These are phyloP conservation scores for Calidris pugnax DNA, from an alignment of 2,113 vertebrate species.

Conservation along the genomic window DNA sequence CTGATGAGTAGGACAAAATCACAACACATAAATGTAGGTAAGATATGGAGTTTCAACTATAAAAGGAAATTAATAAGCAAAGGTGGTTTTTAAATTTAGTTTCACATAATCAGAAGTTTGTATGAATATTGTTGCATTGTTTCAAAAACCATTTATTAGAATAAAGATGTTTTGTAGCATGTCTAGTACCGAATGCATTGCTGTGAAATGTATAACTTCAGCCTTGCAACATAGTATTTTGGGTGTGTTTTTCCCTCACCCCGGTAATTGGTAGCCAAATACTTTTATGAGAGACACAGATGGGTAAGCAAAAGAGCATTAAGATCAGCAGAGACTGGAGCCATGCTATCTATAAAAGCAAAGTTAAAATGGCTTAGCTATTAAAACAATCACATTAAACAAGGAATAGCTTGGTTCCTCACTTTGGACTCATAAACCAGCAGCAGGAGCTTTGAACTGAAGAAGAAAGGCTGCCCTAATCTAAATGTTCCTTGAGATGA, in stretches of 20 bases:
- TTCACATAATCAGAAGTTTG: background rate
- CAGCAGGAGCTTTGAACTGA: constrained; percentile 43
- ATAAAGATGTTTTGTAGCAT: background rate
- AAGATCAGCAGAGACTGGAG: background rate
- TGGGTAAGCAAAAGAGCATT: background rate
- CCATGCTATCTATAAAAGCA: background rate
- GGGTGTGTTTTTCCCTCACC: background rate
- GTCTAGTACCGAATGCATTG: background rate
- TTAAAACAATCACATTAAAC: constrained; percentile 31
- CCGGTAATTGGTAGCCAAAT: background rate
- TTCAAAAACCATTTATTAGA: background rate
- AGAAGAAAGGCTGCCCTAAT: constrained; percentile 18
- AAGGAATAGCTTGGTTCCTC: constrained; percentile 21
- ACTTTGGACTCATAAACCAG: constrained; percentile 30
- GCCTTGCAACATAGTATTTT: background rate
- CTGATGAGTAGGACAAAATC: background rate
- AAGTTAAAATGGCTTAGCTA: constrained; percentile 7
- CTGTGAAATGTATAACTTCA: background rate
- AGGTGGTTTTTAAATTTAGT: background rate
- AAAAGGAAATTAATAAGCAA: background rate
- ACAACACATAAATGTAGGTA: background rate
- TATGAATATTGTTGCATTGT: background rate
- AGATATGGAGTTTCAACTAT: background rate
- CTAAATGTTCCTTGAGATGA: constrained; percentile 6
- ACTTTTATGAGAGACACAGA: background rate